Conservation (phyloP, 1,140 invertebrate species). For the Papilio glaucus region DNA sequence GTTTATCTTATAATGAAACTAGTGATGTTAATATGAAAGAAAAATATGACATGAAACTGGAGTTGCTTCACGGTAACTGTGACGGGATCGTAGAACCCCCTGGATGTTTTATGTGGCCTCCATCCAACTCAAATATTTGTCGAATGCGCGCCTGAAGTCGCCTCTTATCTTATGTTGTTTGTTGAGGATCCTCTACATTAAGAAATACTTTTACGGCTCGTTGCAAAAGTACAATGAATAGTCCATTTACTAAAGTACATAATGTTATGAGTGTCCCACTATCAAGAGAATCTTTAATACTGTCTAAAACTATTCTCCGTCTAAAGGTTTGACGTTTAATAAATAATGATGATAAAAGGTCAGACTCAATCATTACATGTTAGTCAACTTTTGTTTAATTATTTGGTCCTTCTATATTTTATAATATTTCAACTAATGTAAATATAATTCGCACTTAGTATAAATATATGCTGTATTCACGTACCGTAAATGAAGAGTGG, state of each 20-base stretch:
- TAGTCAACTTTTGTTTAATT: no score
- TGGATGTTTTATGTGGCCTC: not conserved
- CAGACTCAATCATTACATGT: no score
- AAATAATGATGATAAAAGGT: no score
- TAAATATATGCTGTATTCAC: not conserved
- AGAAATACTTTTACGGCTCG: not conserved
- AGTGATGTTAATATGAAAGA: slow-evolving; percentile 18
- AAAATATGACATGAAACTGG: slow-evolving; percentile 5
- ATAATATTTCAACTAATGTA: not conserved
- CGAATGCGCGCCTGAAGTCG: not conserved
- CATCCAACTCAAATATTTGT: slow-evolving; percentile 20
- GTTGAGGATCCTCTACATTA: slow-evolving; percentile 17
- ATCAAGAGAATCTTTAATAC: no score
- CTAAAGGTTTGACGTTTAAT: no score
- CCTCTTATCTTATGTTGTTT: slow-evolving; percentile 4
- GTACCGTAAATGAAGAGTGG: not conserved
- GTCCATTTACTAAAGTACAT: not conserved
- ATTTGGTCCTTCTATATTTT: not conserved
- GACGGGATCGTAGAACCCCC: not conserved
- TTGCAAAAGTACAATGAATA: not conserved
- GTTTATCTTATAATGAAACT: slow-evolving; percentile 3
- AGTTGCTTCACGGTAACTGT: not conserved
- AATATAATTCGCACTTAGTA: not conserved
- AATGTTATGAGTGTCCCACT: not conserved
- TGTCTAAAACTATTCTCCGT: no score